These are phyloP conservation scores for Ischnus inquisitorius DNA, from an alignment of 2,888 invertebrate genomes.

Conservation along the genomic window DNA sequence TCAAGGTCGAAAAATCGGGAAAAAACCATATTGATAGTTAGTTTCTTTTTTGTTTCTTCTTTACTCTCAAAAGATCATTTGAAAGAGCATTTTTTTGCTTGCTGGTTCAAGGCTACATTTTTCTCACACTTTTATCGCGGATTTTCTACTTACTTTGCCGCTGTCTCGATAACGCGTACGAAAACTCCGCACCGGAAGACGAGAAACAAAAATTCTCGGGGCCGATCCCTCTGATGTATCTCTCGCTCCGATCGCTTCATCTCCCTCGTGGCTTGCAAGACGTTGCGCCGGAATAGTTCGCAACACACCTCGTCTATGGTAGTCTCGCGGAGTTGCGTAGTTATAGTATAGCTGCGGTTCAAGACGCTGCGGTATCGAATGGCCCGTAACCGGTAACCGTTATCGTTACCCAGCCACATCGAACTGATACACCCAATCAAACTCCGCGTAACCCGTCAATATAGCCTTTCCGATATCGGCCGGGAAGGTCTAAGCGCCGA, in stretches of 20 bases:
- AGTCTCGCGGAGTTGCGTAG: neutral
- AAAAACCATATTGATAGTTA: no score
- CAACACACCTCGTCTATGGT: slow-evolving; percentile 21
- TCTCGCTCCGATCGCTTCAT: slow-evolving; percentile 2
- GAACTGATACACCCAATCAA: slow-evolving; percentile 77
- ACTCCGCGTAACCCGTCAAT: slow-evolving; percentile 54
- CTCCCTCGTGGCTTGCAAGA: slow-evolving; percentile 24
- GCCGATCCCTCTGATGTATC: neutral
- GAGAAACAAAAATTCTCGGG: neutral
- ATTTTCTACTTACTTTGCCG: no score
- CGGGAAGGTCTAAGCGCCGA: neutral
- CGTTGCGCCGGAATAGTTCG: slow-evolving; percentile 64
- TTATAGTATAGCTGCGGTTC: slow-evolving; percentile 28
- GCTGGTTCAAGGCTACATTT: no score
- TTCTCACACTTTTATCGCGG: no score
- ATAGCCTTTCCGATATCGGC: neutral
- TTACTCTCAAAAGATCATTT: no score
- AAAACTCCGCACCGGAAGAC: no score
- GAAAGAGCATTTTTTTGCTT: no score
- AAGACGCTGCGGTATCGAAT: slow-evolving; percentile 72
- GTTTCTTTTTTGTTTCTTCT: no score
- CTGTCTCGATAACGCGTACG: no score
- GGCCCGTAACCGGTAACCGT: slow-evolving; percentile 78
- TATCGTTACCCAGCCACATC: slow-evolving; percentile 77
- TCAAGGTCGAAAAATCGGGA: no score